Evolutionary conservation across 37 sponge, comb jelly and placozoan genomes (phyloP), one percentile per base, ranked within the genome.

Genomic region (Hexactinellida sp.): DNA sequence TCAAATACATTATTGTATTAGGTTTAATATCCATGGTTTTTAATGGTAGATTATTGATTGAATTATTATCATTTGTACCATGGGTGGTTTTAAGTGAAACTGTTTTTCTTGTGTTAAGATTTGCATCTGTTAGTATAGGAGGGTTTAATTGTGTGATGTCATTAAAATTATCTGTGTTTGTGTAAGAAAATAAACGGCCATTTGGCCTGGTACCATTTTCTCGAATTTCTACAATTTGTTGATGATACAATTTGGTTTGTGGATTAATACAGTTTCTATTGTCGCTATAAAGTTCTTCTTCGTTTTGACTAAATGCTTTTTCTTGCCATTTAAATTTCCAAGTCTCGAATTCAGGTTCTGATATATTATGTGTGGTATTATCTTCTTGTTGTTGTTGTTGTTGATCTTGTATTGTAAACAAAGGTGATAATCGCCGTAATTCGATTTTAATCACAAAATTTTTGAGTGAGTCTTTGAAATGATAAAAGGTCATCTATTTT

Each of bases 321-420:
- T 63, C 76, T 28, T 63, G 76, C 76, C 76, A 63, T 63, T 63
- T 63, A 23, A 63, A 63, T 7, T 63, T 1, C 76, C 76, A 63
- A 63, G 76, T 63, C 13, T 63, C 28, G 30, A 32, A 63, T n/a
- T 63, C 76, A 25, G 76, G 76, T 63, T 63, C 28, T 10, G 21
- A 63, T 25, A 63, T 32, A 7, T 32, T 28, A 41, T 41, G 10
- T 63, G 76, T 25, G 25, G 30, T n/a, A 32, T 63, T 23, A 21
- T 63, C 19, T 63, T 63, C 19, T 63, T 63, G 76, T 10, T 63
- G 21, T 63, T 63, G 76, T 10, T 63, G 76, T 63, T 63, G 76
- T 63, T 63, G 76, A n/a, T 63, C 30, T 28, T 63, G 76, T 3
- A 63, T 7, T 25, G 76, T 25, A 23, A 63, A 63, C 5, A 63